Conservation (phyloP, 2,888 invertebrate genomes). For the Pogonocherus hispidulus region DNA sequence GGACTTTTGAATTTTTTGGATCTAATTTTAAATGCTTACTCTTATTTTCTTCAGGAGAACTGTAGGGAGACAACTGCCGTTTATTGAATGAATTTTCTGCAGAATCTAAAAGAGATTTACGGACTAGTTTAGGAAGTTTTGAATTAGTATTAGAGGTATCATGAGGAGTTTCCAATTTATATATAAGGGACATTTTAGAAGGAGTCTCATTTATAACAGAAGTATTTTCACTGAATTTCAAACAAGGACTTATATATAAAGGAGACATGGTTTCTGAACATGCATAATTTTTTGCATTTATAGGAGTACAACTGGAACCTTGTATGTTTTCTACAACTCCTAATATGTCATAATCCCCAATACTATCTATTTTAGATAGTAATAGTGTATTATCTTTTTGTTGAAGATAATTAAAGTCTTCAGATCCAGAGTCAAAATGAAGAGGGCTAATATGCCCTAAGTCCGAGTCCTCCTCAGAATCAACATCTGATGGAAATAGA, state of each 20-base stretch:
- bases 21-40: constrained; percentile 46
- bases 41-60: constrained; percentile 43
- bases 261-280: constrained; percentile 52
- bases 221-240: constrained; percentile 18
- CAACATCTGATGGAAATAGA: constrained; percentile 70
- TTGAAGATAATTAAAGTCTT: constrained; percentile 33
- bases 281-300: constrained; percentile 35
- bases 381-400: constrained; percentile 16
- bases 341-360: constrained; percentile 51
- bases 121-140: constrained; percentile 60
- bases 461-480: constrained; percentile 68
- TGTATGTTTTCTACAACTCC: constrained; percentile 46
- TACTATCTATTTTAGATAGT: constrained; percentile 34
- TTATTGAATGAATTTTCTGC: constrained; percentile 48
- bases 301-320: constrained; percentile 39
- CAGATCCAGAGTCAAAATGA: constrained; percentile 62
- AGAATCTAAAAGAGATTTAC: constrained; percentile 60
- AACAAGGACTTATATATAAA: constrained; percentile 51
- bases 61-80: constrained; percentile 46
- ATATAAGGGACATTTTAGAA: constrained; percentile 58
- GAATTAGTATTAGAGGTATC: constrained; percentile 59
- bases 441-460: constrained; percentile 74
- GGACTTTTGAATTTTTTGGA: constrained; percentile 61
- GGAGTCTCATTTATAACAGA: constrained; percentile 51
- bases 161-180: constrained; percentile 65